These are phyloP conservation scores for Aphodius sticticus DNA, from an alignment of 2,888 invertebrate species.

Conservation along the genomic window DNA sequence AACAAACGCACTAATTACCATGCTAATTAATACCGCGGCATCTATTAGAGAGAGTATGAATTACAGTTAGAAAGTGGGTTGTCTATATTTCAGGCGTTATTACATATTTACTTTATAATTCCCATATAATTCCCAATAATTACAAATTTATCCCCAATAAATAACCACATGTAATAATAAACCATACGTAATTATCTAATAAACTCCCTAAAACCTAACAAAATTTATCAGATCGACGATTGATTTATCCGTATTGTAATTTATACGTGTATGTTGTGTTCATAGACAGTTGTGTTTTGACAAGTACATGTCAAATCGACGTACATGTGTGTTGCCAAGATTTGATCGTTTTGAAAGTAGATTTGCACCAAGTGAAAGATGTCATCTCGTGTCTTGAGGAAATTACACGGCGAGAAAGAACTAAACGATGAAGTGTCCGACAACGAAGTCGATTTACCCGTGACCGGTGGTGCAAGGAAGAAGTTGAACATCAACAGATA, in stretches of 20 bases:
- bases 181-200: neutral
- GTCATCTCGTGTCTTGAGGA: slow-evolving; percentile 73
- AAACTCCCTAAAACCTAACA: slow-evolving; percentile 13
- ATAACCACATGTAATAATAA: too few relatives aligned
- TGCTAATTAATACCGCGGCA: neutral
- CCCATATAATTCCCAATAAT: neutral
- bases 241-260: slow-evolving; percentile 17
- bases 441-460: slow-evolving; percentile 64
- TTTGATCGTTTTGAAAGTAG: neutral
- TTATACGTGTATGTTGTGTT: slow-evolving; percentile 5
- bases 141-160: too few relatives aligned
- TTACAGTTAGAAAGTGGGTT: neutral
- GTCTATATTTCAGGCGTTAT: neutral
- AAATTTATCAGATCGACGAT: slow-evolving; percentile 14
- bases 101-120: neutral
- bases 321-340: slow-evolving; percentile 23
- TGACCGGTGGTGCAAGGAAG: slow-evolving; percentile 64
- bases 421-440: slow-evolving; percentile 63
- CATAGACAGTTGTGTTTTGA: slow-evolving; percentile 21
- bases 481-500: slow-evolving; percentile 72
- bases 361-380: slow-evolving; percentile 53
- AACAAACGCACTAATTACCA: too few relatives aligned
- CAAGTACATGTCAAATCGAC: slow-evolving; percentile 30
- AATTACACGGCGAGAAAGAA: slow-evolving; percentile 68
- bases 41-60: neutral